These are phyloP conservation scores for Chamaea fasciata DNA, from an alignment of 2,113 vertebrate genomes.

Conservation along the genomic window DNA sequence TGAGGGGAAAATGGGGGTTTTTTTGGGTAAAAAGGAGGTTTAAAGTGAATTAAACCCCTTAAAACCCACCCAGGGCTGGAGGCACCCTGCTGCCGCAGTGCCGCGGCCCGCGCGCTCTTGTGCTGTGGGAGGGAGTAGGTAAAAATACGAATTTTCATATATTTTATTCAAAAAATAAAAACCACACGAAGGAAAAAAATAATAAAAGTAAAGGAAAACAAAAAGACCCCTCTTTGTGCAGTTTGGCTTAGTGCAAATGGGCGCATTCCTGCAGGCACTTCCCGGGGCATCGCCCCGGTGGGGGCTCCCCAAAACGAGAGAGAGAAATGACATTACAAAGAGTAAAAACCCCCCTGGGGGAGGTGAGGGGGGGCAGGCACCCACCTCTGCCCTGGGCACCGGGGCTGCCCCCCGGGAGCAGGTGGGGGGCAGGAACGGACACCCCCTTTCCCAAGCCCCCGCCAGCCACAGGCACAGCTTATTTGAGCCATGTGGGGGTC, in stretches of 20 bases:
- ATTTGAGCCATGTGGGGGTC: not conserved
- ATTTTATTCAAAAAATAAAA: conserved; percentile 25
- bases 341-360: not conserved
- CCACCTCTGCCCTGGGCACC: conserved; percentile 1
- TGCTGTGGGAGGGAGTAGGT: not conserved
- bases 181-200: not conserved
- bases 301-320: not conserved
- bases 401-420: not conserved
- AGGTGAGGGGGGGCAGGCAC: not conserved
- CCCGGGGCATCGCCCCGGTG: not conserved
- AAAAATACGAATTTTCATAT: not conserved
- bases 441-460: not conserved
- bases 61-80: not conserved
- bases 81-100: not conserved
- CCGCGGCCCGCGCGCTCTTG: not conserved
- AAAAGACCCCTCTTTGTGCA: conserved; percentile 30
- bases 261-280: conserved; percentile 30
- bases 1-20: too few species aligned
- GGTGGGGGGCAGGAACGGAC: not conserved
- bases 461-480: not conserved
- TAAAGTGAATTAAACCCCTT: not conserved
- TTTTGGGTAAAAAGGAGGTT: not conserved
- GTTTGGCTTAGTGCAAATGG: conserved; percentile 37
- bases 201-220: not conserved
- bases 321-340: conserved; percentile 4